Percentiles rank a stretch among this genome's conserved stretches.
Conservation (phyloP, 2,113 vertebrate species). For the Tragelaphus buxtoni region DNA sequence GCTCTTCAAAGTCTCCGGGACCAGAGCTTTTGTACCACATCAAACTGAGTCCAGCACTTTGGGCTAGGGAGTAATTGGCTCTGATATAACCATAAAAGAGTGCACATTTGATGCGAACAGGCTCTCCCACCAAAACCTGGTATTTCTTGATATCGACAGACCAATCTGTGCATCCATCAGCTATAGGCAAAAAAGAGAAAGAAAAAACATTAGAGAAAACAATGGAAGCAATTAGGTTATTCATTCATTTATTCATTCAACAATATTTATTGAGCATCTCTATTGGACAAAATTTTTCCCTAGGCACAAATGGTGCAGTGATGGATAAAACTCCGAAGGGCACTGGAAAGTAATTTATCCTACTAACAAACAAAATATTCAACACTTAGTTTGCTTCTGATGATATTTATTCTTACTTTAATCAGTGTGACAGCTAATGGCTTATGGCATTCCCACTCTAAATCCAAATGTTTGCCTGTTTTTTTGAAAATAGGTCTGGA, state of each 20-base stretch:
- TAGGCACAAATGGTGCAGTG: not conserved
- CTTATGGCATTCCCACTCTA: not conserved
- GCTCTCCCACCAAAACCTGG: slow-evolving; percentile 96
- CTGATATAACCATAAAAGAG: slow-evolving; percentile 99
- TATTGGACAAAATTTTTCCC: not conserved
- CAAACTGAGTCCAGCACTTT: slow-evolving; percentile 96
- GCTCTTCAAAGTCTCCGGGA: slow-evolving; percentile 97
- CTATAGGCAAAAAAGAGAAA: slow-evolving; percentile 79
- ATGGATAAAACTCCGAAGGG: not conserved
- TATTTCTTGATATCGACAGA: slow-evolving; percentile 99
- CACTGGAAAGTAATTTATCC: not conserved
- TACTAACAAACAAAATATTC: not conserved
- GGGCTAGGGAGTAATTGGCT: slow-evolving; percentile 96
- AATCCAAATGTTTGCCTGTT: not conserved
- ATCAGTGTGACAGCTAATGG: not conserved
- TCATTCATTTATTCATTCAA: not conserved
- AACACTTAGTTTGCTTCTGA: not conserved
- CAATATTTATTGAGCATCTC: not conserved
- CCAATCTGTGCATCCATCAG: slow-evolving; percentile 99
- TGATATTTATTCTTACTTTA: slow-evolving; percentile 2
- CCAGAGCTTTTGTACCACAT: slow-evolving; percentile 99
- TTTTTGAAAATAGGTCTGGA: not conserved
- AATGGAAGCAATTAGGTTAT: not conserved
- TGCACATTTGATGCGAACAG: slow-evolving; percentile 97
- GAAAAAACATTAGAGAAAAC: slow-evolving; percentile 10